Percentiles rank a stretch among this genome's conserved stretches.
Conservation (phyloP, 2,888 invertebrate species). For the Acronicta leporina region DNA sequence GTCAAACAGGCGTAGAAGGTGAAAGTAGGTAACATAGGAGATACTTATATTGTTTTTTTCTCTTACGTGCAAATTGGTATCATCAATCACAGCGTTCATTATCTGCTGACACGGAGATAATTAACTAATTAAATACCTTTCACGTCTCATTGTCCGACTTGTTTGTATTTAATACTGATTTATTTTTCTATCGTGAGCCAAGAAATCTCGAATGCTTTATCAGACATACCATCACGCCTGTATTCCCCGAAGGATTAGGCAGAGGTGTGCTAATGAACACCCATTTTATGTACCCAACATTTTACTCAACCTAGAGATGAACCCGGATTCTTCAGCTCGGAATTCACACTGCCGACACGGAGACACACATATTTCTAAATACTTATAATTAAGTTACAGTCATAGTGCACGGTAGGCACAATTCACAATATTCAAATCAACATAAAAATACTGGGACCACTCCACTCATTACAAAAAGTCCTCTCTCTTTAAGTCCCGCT, state of each 20-base stretch:
- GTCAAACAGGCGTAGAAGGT: too few relatives aligned
- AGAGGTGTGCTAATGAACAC: too few relatives aligned
- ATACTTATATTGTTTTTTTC: conserved; percentile 4
- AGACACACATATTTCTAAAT: too few relatives aligned
- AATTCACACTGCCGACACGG: too few relatives aligned
- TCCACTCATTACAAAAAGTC: conserved; percentile 38
- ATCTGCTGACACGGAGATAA: conserved; percentile 37
- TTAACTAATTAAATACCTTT: conserved; percentile 47
- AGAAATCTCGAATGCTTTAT: background rate
- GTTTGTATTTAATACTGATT: conserved; percentile 37
- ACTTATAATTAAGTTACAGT: too few relatives aligned
- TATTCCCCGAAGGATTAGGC: too few relatives aligned
- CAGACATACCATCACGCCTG: too few relatives aligned
- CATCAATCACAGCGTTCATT: conserved; percentile 36
- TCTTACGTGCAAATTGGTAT: conserved; percentile 28
- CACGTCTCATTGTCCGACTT: conserved; percentile 26
- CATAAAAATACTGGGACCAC: conserved; percentile 11
- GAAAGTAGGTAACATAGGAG: background rate
- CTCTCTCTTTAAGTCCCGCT: conserved; percentile 26
- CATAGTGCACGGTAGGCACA: background rate
- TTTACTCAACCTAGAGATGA: too few relatives aligned
- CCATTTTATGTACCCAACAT: too few relatives aligned
- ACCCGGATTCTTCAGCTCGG: too few relatives aligned
- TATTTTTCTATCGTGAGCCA: background rate
- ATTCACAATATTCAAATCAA: background rate